These are phyloP conservation scores for Magallana nippona DNA, from an alignment of 2,888 invertebrate species.

Conservation along the genomic window DNA sequence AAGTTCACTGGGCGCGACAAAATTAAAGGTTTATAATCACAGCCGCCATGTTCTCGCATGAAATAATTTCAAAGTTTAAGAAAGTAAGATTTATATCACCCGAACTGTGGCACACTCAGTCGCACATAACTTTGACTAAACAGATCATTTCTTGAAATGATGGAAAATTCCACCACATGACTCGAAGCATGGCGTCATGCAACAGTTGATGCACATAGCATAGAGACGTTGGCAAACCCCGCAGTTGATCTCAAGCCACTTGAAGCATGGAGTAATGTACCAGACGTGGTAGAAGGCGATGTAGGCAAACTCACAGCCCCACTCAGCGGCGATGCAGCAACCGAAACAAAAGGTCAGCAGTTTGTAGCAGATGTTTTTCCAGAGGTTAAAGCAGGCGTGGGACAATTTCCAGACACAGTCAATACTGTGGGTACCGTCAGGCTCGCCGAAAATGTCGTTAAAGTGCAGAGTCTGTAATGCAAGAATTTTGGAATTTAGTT, in stretches of 20 bases:
- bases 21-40: too few relatives aligned
- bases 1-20: too few relatives aligned
- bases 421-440: conserved; percentile 77
- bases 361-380: conserved; percentile 86
- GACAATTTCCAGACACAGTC: conserved; percentile 88
- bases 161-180: conserved; percentile 62
- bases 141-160: conserved; percentile 39
- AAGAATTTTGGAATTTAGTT: background rate
- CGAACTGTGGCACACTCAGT: background rate
- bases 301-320: conserved; percentile 80
- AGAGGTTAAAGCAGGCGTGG: conserved; percentile 84
- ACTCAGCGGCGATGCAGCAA: conserved; percentile 85
- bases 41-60: too few relatives aligned
- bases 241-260: conserved; percentile 81
- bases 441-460: conserved; percentile 68
- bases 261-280: conserved; percentile 63
- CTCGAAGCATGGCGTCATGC: conserved; percentile 60
- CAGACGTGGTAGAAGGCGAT: conserved; percentile 81
- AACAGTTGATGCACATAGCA: conserved; percentile 53
- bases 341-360: conserved; percentile 85
- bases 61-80: too few relatives aligned
- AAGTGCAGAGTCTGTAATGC: conserved; percentile 51
- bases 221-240: conserved; percentile 55
- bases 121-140: background rate
- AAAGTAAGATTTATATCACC: too few relatives aligned